Percentiles rank a stretch among this genome's conserved stretches.
Conservation (phyloP, 2,888 invertebrate species). For the Nymphalis c-album region DNA sequence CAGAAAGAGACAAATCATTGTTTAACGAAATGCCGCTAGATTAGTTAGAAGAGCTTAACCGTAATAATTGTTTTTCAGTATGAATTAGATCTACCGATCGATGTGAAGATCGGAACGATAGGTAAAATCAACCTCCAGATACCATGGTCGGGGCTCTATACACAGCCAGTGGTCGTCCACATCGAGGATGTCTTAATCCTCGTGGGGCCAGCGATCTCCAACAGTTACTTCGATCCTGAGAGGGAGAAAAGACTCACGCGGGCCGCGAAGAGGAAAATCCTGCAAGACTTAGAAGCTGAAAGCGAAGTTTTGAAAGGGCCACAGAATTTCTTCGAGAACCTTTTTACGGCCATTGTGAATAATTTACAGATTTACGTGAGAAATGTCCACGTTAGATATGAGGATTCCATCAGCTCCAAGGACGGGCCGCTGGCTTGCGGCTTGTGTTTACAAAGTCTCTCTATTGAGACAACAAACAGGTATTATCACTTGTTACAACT, state of each 20-base stretch:
- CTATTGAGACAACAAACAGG: conserved; percentile 91
- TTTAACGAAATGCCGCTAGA: too few species aligned
- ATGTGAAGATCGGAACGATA: conserved; percentile 90
- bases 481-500: conserved; percentile 50
- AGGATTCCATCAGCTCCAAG: conserved; percentile 86
- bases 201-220: conserved; percentile 87
- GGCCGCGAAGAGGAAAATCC: conserved; percentile 86
- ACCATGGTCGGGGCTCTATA: conserved; percentile 89
- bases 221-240: conserved; percentile 86
- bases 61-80: conserved; percentile 80
- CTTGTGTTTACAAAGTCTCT: conserved; percentile 87
- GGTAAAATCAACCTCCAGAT: conserved; percentile 88
- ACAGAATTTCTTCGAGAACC: conserved; percentile 85
- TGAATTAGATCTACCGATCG: conserved; percentile 89
- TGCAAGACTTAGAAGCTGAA: conserved; percentile 84
- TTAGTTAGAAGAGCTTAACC: too few species aligned
- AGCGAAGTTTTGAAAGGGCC: conserved; percentile 83
- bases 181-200: conserved; percentile 89
- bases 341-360: conserved; percentile 88
- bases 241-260: conserved; percentile 86
- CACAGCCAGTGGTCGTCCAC: conserved; percentile 86
- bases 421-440: conserved; percentile 87
- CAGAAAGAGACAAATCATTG: too few species aligned
- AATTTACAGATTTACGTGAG: conserved; percentile 89
- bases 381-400: conserved; percentile 91